A percentile compares a stretch with the other conserved stretches of the same genome.
Evolutionary conservation across 2,113 vertebrate species (phyloP).

Genomic region (Bucco capensis): DNA sequence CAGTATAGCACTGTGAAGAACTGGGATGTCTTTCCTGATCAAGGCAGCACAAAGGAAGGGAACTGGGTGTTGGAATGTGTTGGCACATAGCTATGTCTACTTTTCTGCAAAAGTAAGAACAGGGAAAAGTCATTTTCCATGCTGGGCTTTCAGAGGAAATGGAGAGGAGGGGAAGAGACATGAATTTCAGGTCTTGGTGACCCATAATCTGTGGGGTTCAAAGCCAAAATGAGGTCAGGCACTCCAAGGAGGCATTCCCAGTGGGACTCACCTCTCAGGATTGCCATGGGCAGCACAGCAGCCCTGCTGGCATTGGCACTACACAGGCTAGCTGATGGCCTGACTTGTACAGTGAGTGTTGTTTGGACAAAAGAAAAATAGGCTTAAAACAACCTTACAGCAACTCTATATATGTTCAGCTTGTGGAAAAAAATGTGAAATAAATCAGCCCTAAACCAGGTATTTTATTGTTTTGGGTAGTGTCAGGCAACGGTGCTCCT

Average conservation of each 20-base stretch:
- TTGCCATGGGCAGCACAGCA: rapidly evolving
- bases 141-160: neutral
- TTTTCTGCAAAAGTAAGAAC: neutral
- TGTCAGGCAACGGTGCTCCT: neutral
- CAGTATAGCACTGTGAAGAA: neutral
- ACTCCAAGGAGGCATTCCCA: neutral
- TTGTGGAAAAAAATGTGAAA: neutral
- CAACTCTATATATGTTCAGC: neutral
- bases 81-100: neutral
- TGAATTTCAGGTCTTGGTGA: neutral
- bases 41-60: neutral
- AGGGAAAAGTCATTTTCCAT: neutral
- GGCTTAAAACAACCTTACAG: neutral
- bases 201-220: neutral
- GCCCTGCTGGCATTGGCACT: neutral
- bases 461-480: neutral
- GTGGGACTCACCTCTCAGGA: neutral
- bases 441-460: neutral
- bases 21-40: neutral
- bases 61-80: neutral
- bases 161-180: neutral
- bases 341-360: neutral
- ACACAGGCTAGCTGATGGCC: neutral
- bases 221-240: neutral
- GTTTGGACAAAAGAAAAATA: neutral